Conservation (phyloP, 2,797 vertebrate species). For the Sebastes iracundus region DNA sequence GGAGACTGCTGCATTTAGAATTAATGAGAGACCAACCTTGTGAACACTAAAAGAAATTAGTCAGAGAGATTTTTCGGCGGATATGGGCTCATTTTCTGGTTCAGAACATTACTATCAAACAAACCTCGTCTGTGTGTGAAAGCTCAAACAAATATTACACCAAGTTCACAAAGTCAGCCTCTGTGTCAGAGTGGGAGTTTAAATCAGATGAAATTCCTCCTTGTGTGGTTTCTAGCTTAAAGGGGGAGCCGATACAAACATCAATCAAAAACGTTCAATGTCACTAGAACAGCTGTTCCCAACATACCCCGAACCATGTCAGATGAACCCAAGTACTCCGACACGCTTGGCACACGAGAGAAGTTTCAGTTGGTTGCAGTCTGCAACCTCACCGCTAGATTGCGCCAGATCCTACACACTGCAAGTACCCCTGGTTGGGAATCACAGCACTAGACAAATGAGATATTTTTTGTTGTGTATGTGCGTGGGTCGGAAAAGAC, state of each 20-base stretch:
- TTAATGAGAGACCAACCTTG: constrained; percentile 60
- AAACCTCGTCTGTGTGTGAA: constrained; percentile 29
- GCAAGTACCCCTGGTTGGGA: not conserved
- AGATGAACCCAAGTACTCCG: not conserved
- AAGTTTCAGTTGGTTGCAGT: no score
- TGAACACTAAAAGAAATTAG: constrained; percentile 50
- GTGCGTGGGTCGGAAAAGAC: not conserved
- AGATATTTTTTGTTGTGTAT: not conserved
- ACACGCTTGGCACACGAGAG: no score
- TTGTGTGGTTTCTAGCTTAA: constrained; percentile 32
- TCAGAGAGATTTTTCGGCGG: constrained; percentile 34
- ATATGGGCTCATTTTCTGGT: constrained; percentile 57
- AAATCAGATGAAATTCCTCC: constrained; percentile 15
- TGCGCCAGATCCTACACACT: no score
- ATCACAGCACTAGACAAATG: not conserved
- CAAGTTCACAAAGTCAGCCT: constrained; percentile 50
- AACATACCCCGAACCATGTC: not conserved
- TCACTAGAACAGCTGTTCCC: not conserved
- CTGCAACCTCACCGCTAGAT: no score
- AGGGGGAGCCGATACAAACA: constrained; percentile 13
- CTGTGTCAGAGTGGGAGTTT: constrained; percentile 22
- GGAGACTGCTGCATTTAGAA: constrained; percentile 37
- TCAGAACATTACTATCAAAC: constrained; percentile 44
- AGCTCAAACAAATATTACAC: constrained; percentile 45
- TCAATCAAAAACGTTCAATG: constrained; percentile 6